Conservation (phyloP, 2,797 vertebrate genomes). For the Eulemur albifrons region DNA sequence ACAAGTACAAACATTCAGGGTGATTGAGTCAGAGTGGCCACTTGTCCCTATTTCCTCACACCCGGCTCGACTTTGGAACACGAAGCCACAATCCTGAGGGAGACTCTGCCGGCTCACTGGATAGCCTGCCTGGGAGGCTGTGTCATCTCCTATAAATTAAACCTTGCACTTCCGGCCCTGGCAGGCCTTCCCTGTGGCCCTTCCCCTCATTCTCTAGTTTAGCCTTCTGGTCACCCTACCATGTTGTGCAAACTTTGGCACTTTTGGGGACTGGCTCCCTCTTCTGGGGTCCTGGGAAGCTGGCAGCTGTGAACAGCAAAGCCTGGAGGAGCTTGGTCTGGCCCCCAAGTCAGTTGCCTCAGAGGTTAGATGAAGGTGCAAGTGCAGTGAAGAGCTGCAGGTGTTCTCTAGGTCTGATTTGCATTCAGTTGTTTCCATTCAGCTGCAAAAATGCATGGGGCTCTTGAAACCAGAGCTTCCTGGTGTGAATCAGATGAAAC, state of each 20-base stretch:
- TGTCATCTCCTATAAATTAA: slow-evolving; percentile 52
- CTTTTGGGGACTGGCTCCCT: not conserved
- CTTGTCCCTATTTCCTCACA: slow-evolving; percentile 41
- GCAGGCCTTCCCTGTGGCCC: not conserved
- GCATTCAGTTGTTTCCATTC: slow-evolving; percentile 73
- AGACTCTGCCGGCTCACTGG: not conserved
- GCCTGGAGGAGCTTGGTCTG: not conserved
- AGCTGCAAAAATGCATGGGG: slow-evolving; percentile 61
- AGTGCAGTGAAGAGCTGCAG: slow-evolving; percentile 60
- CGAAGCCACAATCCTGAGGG: not conserved
- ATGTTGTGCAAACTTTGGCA: not conserved
- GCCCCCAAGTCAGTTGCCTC: not conserved
- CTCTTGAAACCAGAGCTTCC: slow-evolving; percentile 81
- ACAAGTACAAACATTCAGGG: not conserved
- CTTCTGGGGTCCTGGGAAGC: slow-evolving; percentile 2
- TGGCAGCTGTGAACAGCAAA: not conserved
- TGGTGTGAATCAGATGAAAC: slow-evolving; percentile 78
- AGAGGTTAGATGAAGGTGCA: not conserved
- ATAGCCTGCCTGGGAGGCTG: slow-evolving; percentile 27
- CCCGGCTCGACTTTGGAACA: not conserved
- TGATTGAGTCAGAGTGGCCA: not conserved
- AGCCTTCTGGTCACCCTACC: not conserved
- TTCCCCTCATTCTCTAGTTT: not conserved
- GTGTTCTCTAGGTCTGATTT: slow-evolving; percentile 57
- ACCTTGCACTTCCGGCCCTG: not conserved